Base-by-base conservation (phyloP, 2,888 invertebrate genomes). In the Acleris sparsana region DNA sequence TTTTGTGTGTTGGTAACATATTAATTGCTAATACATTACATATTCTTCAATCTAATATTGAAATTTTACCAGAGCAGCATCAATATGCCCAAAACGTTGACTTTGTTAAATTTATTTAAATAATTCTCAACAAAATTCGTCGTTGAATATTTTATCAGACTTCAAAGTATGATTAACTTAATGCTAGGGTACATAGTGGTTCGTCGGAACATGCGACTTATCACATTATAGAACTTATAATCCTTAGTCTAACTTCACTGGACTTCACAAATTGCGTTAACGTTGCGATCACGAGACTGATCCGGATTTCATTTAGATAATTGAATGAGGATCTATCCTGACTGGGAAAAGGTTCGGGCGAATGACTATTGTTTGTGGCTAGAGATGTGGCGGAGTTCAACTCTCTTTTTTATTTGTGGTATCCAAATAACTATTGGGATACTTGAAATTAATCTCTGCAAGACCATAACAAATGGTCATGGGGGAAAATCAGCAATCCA, bases 231-330 rank as follows among this genome's bases (percentile, higher is more conserved):
- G 18, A 65, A 61, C 60, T 65, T 65, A 65, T 65, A 65, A 65
- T 61, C 65, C 59, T 18, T 53, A 49, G 53, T 46, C 43, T 51
- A 55, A 49, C 55, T 64, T 33, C 48, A 53, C 59, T 49, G 65
- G 60, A 61, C 55, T 77, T 73, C 78, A 79, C 85, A 89, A 91
- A 90, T 88, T 84, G 87, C 81, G 86, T 91, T 90, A 90, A 85
- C 88, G 81, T 82, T 79, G 75, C 83, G 85, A 89, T 89, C 88
- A 83, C 82, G 84, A 81, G 82, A 80, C 82, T 83, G 83, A 88
- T 87, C 88, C 86, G 85, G 87, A 89, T 91, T 91, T 88, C 87
- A 89, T 91, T 91, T 87, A 88, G 89, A 88, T 91, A 92, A 91
- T 91, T 90, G 89, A 92, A 92, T 91, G 87, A 90, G 87, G 85